Percentiles rank a stretch among this genome's conserved stretches.
phyloP scores from a whole-genome alignment of 1,140 invertebrate species.

The Drosophila gunungcola region DNA sequence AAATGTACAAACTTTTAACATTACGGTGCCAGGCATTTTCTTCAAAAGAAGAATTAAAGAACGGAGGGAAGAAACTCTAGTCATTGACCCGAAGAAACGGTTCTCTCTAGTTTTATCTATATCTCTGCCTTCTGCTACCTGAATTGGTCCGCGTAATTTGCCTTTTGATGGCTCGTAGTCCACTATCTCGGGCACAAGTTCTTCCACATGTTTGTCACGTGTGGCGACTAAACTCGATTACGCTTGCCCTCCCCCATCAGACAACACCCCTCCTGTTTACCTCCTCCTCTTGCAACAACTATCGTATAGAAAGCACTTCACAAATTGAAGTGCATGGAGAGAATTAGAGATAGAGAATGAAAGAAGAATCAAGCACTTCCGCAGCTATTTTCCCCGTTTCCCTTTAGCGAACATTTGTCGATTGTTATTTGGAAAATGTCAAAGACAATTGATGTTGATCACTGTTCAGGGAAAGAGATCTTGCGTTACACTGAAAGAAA shows the following conservation, averaged over 20 bases:
- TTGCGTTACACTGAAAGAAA: slow-evolving; percentile 11
- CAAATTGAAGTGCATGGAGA: slow-evolving; percentile 18
- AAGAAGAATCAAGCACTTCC: slow-evolving; percentile 13
- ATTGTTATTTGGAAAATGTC: slow-evolving; percentile 57
- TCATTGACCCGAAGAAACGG: slow-evolving; percentile 27
- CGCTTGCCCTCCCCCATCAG: background rate
- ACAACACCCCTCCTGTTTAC: background rate
- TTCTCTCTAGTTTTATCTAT: background rate
- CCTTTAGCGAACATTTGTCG: slow-evolving; percentile 22
- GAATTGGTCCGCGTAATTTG: slow-evolving; percentile 38
- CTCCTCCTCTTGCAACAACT: background rate
- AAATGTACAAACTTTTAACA: background rate
- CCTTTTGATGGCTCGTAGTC: slow-evolving; percentile 18
- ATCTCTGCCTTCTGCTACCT: slow-evolving; percentile 20
- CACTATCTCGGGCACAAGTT: slow-evolving; percentile 13
- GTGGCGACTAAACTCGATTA: slow-evolving; percentile 37
- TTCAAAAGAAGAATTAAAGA: background rate
- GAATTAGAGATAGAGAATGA: slow-evolving; percentile 19
- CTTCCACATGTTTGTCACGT: slow-evolving; percentile 49
- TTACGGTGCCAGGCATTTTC: background rate
- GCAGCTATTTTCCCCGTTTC: slow-evolving; percentile 21
- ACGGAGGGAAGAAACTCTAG: background rate
- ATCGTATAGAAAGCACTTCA: slow-evolving; percentile 12
- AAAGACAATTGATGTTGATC: slow-evolving; percentile 62
- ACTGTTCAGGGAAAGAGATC: slow-evolving; percentile 20